phyloP scores from a whole-genome alignment of 2,797 vertebrate genomes.

The Acanthurus leucopareius region DNA sequence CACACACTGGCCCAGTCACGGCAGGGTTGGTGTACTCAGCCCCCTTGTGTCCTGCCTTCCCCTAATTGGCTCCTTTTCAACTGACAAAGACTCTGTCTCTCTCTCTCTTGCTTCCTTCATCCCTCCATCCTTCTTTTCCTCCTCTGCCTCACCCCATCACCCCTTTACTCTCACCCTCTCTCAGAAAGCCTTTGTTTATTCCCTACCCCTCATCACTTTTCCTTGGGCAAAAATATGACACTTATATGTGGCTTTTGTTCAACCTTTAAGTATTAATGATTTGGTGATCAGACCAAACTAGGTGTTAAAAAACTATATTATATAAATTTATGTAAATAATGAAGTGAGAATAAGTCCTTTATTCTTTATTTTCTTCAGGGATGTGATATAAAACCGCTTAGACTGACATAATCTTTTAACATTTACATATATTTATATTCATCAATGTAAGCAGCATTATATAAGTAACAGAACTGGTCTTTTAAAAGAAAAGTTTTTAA shows the following conservation, averaged over 20 bases:
- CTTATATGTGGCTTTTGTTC: background rate
- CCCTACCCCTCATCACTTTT: slow-evolving; percentile 38
- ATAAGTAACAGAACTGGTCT: background rate
- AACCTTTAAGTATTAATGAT: background rate
- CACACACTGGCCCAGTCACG: slow-evolving; percentile 32
- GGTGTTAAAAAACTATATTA: background rate
- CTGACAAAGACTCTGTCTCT: slow-evolving; percentile 59
- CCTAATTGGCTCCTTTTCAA: slow-evolving; percentile 82
- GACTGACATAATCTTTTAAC: background rate
- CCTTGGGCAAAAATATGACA: slow-evolving; percentile 17
- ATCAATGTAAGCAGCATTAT: slow-evolving; percentile 8
- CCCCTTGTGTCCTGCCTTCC: slow-evolving; percentile 64
- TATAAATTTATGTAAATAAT: background rate
- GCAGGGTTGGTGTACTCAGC: slow-evolving; percentile 71
- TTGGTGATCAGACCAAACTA: background rate
- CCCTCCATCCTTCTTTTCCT: slow-evolving; percentile 33
- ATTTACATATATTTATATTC: background rate
- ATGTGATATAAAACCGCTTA: background rate
- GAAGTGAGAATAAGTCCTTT: background rate
- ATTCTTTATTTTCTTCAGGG: background rate
- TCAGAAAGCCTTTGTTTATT: slow-evolving; percentile 55
- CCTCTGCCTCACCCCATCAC: slow-evolving; percentile 45
- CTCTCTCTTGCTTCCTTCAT: slow-evolving; percentile 27
- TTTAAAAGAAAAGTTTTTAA: background rate
- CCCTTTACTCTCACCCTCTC: slow-evolving; percentile 38